Base-by-base conservation (phyloP, 2,797 vertebrate species). In the Falco naumanni region DNA sequence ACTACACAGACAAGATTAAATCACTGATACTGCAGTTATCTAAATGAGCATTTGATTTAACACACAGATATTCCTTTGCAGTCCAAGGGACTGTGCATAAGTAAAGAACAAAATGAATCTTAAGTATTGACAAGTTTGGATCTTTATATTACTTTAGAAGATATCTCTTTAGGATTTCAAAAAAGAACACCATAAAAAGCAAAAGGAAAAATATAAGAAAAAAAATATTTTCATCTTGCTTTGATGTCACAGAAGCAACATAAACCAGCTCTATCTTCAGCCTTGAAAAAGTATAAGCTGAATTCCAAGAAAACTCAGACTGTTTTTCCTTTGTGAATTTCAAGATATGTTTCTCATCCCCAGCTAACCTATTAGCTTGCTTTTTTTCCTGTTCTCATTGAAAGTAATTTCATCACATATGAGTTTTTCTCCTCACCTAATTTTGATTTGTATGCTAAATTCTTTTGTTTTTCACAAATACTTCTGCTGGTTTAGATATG, bases 401-500 rank as follows among this genome's bases (percentile, higher is more conserved):
- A 81, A 79, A 74, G 14, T 81, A 59, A 51, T 65, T 56, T 87
- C 31, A 39, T 43, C 57, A 66, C 45, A 75, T 48, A n/a, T 33
- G 29, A 76, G 26, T 45, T 90, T 86, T 91, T 66, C n/a, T 95
- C 28, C 53, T 59, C 80, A 10, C 43, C 75, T 81, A 87, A 26
- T 97, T 90, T 77, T 94, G 47, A 91, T 85, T 87, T 63, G 33
- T 66, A 60, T 33, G 63, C 51, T 77, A 91, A 93, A 93, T 78
- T 66, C n/a, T 88, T 93, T 80, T 91, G 37, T 51, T 94, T 95
- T 87, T 72, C 69, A 47, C 21, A 88, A 95, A 92, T 77, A 82
- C 39, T 75, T 97, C 71, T 94, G 28, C 75, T 94, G 63, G 17
- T 65, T 95, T 81, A 84, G 93, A 89, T 87, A 95, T 66, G 65